Conservation (phyloP, 2,113 vertebrate species). For the Alouatta palliata region DNA sequence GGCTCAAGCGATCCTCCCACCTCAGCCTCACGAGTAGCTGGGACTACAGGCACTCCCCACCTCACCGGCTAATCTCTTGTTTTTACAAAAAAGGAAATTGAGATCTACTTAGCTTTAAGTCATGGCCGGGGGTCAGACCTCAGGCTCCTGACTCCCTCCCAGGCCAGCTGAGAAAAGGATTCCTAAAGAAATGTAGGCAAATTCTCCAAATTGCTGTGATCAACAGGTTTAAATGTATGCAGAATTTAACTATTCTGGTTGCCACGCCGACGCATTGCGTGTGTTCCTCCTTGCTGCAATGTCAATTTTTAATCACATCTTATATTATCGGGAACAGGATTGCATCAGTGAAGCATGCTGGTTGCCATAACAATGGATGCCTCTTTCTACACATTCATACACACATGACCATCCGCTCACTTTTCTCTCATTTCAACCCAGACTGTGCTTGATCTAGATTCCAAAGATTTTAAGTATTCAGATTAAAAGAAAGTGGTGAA, state of each 20-base stretch:
- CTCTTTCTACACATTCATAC: constrained; percentile 40
- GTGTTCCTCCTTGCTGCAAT: constrained; percentile 59
- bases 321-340: constrained; percentile 64
- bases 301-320: constrained; percentile 69
- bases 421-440: constrained; percentile 44
- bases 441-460: constrained; percentile 45
- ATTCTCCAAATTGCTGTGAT: constrained; percentile 13
- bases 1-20: no score
- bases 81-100: no score
- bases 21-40: no score
- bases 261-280: constrained; percentile 59
- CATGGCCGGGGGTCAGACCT: neutral
- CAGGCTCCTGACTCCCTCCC: neutral
- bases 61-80: no score
- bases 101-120: neutral
- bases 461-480: constrained; percentile 53
- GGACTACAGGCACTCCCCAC: no score
- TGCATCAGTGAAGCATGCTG: constrained; percentile 61
- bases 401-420: neutral
- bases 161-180: neutral
- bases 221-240: constrained; percentile 60
- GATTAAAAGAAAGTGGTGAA: constrained; percentile 25
- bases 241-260: constrained; percentile 73
- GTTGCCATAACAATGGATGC: constrained; percentile 72
- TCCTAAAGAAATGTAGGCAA: constrained; percentile 11